Percentiles rank a stretch among this genome's conserved stretches.
Conservation (phyloP, 2,113 vertebrate genomes). For the Indri indri region DNA sequence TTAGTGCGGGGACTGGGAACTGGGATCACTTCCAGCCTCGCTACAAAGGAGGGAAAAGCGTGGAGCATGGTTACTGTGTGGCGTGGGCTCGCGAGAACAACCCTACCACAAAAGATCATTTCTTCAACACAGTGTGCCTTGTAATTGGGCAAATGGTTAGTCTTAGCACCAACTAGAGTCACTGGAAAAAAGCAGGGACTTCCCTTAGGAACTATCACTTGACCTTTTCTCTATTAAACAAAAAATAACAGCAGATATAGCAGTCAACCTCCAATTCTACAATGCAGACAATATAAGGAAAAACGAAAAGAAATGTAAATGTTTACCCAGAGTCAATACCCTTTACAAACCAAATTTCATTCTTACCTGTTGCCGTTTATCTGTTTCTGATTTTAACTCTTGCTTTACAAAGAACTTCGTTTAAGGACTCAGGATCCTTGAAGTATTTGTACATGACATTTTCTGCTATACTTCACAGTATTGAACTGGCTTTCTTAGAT, state of each 20-base stretch:
- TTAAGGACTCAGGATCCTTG: neutral
- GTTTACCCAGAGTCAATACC: neutral
- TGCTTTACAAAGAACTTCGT: neutral
- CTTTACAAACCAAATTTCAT: constrained; percentile 6
- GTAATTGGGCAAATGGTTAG: neutral
- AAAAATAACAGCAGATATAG: neutral
- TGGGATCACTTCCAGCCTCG: neutral
- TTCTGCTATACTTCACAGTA: neutral
- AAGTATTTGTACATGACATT: neutral
- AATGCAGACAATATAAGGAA: neutral
- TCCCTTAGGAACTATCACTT: neutral
- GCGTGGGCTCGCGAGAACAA: neutral
- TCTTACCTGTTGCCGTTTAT: neutral
- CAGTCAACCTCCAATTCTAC: neutral
- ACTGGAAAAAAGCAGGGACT: neutral
- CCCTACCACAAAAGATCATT: neutral
- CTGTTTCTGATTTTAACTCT: neutral
- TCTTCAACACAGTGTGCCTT: neutral
- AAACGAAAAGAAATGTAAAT: neutral
- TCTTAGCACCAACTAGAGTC: neutral
- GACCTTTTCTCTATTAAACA: neutral
- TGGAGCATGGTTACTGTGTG: neutral
- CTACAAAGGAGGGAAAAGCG: neutral
- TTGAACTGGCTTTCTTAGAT: neutral
- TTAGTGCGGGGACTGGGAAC: neutral